These are phyloP conservation scores for Listrodromus nycthemerus DNA, from an alignment of 2,888 invertebrate genomes.

Conservation along the genomic window DNA sequence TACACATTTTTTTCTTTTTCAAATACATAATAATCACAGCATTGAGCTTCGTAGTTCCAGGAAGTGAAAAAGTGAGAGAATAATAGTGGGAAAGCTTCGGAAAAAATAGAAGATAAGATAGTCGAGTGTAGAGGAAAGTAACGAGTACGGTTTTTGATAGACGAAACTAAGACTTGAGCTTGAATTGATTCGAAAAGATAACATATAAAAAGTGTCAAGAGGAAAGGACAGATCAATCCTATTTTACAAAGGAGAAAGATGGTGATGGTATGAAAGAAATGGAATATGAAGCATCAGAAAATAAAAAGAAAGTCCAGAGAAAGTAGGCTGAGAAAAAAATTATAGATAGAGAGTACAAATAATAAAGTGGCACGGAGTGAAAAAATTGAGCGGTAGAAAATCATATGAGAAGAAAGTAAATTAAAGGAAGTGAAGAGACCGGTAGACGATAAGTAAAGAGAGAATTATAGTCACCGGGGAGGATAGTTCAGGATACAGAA, in stretches of 20 bases:
- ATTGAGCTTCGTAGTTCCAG: constrained; percentile 67
- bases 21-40: constrained; percentile 68
- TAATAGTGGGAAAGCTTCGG: constrained; percentile 39
- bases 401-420: constrained; percentile 1
- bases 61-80: constrained; percentile 29
- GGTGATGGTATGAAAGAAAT: constrained; percentile 13
- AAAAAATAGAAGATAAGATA: constrained; percentile 32
- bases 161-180: constrained; percentile 25
- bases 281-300: neutral
- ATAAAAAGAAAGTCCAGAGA: constrained; percentile 18
- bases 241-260: constrained; percentile 50
- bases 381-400: neutral
- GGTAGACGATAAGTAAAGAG: constrained; percentile 22
- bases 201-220: constrained; percentile 28
- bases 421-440: constrained; percentile 12
- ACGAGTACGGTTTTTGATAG: constrained; percentile 18
- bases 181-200: neutral
- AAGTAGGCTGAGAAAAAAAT: neutral
- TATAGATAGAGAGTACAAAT: constrained; percentile 21
- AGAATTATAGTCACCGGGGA: constrained; percentile 16
- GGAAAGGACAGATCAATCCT: constrained; percentile 51
- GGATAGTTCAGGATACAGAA: constrained; percentile 4
- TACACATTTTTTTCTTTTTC: constrained; percentile 49
- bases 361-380: neutral
- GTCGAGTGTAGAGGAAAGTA: constrained; percentile 23